phyloP scores from a whole-genome alignment of 2,888 invertebrate genomes.

The Cheilosia soror region DNA sequence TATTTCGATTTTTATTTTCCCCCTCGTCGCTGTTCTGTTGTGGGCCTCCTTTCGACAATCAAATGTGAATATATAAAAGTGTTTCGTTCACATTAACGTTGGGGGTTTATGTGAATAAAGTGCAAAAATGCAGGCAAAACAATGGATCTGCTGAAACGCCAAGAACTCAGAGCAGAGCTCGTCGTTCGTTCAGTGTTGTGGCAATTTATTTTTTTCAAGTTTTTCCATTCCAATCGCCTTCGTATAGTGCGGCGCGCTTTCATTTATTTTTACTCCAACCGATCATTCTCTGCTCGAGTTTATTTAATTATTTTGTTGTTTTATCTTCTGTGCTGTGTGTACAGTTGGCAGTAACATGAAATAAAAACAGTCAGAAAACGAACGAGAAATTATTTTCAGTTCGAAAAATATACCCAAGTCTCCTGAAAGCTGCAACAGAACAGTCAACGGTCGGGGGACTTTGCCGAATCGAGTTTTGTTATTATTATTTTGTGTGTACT shows the following conservation, averaged over 20 bases:
- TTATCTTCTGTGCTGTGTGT: constrained; percentile 33
- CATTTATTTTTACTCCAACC: constrained; percentile 39
- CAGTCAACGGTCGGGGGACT: constrained; percentile 5
- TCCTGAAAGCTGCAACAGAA: constrained; percentile 18
- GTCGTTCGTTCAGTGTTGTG: constrained; percentile 52
- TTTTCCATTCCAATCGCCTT: constrained; percentile 59
- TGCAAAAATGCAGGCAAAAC: constrained; percentile 61
- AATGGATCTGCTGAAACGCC: constrained; percentile 53
- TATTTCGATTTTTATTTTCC: constrained; percentile 66
- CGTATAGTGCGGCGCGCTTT: constrained; percentile 28
- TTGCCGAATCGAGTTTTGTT: constrained; percentile 73
- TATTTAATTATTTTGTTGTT: constrained; percentile 61
- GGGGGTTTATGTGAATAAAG: constrained; percentile 43
- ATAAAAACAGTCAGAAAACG: constrained; percentile 24
- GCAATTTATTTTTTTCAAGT: constrained; percentile 30
- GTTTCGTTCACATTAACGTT: not conserved
- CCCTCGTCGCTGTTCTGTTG: constrained; percentile 40
- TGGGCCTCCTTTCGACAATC: constrained; percentile 29
- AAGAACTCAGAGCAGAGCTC: constrained; percentile 55
- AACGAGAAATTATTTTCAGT: constrained; percentile 47
- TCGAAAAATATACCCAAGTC: constrained; percentile 39
- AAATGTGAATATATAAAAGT: constrained; percentile 29
- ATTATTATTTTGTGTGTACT: constrained; percentile 68
- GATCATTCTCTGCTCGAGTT: constrained; percentile 21
- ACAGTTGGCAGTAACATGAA: constrained; percentile 48